Evolutionary conservation across 2,888 invertebrate species (phyloP), one percentile per base, ranked within the genome.

Genomic region (Macrophya alboannulata): DNA sequence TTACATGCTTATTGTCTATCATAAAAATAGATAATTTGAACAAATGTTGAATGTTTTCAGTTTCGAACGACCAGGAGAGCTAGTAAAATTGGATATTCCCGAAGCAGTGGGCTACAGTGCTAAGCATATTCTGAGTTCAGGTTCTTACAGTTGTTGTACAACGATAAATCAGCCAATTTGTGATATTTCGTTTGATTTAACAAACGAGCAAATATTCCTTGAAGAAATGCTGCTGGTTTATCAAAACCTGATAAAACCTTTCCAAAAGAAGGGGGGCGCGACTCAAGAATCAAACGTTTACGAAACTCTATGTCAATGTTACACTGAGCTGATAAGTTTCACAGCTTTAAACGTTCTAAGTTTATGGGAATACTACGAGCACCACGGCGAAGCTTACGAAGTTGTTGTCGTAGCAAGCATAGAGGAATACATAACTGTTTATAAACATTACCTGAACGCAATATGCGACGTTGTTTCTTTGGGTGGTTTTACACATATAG

Each of bases 381-480:
- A 96, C 90, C 95, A 95, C 90, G 95, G 95, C 85, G 95, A 96
- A 87, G 90, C 92, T 89, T 95, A 95, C 92, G 96, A 97, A 94
- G 95, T 97, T 90, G 94, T 96, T 81, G 95, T 97, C 90, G 95
- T 97, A 89, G 96, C 96, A 91, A 95, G 96, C 94, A 95, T 96
- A 91, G 96, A 97, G 90, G 97, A 97, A 93, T 96, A 95, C 93
- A 95, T 97, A 91, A 95, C 95, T 91, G 95, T 96, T 87, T 97
- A 96, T 92, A 96, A 95, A 92, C 95, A 95, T 92, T 97, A 97
- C 94, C 95, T 96, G 74, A 94, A 96, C 93, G 95, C 95, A 89
- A 95, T 97, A 92, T 97, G 97, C 93, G 96, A 97, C 95, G 95
- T 97, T 87, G 96, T 96, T 90, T 96, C 96, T 89, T 94, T 97